Evolutionary conservation across 2,888 invertebrate species (phyloP), one percentile per base, ranked within the genome.

Genomic region (Cheilosia scutellata): DNA sequence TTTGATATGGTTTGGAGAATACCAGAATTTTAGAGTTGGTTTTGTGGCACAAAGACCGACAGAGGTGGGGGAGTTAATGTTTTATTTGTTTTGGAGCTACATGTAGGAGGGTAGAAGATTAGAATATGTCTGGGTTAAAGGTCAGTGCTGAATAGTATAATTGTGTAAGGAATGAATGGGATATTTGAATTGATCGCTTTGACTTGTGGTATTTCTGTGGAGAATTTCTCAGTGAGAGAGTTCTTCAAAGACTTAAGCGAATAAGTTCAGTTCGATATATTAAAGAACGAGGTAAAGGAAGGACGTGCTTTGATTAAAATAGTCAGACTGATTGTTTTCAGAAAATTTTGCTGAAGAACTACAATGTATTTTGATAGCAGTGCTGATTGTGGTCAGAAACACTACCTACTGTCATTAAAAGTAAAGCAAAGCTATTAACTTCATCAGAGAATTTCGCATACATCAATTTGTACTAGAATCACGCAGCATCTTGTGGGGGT

Each of bases 61-160:
- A 27, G 29, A n/a, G 27, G 9, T 11, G 63, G 40, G 31, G 40
- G 58, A 62, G 53, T 75, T 63, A 58, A 76, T 65, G 76, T 71
- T 72, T 82, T 72, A 77, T 77, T 60, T 60, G 44, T 40, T 55
- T 58, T 37, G 49, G 49, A 40, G n/a, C 51, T 60, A 13, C 58
- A 37, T 16, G 47, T 27, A 25, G 37, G 37, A n/a, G 3, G 44
- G 44, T 4, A 63, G 1, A 20, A 4, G 51, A 47, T 68, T 53
- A 40, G 40, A 76, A 42, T 5, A n/a, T 11, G 13, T 25, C 51
- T 77, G 9, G 27, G 47, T 49, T 3, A 37, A 75, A 75, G 76
- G 68, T 63, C 63, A 63, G 20, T 51, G 47, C 40, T 57, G 70
- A 57, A 53, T 33, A 0, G 13, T 25, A 20, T 25, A 20, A 27